Base-by-base conservation (phyloP, 2,888 invertebrate species). In the Apodemia mormo region DNA sequence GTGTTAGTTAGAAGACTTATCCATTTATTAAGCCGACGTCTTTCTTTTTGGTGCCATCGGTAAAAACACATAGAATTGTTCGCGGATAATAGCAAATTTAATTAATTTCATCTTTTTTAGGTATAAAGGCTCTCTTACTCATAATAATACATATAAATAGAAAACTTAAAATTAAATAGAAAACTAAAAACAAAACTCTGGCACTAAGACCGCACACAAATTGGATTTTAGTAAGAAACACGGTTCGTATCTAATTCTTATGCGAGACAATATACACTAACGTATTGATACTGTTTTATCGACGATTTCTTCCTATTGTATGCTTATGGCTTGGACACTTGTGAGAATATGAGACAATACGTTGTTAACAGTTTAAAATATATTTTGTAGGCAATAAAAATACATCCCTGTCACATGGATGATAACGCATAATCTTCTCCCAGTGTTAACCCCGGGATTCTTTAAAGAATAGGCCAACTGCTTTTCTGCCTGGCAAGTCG, bases 221-320 rank as follows among this genome's bases (percentile, higher is more conserved):
- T 58, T 66, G 76, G 74, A 66, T 71, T 74, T 73, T 74, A 76
- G 75, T 81, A 79, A 80, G 80, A 82, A 81, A 78, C 80, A 78
- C 75, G 78, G 77, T 76, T 76, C 76, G 77, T 77, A 76, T 80
- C 81, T 80, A 80, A 84, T 85, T 83, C 79, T 78, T 76, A 85
- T 85, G 81, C 82, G 76, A 74, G 78, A 73, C 78, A 73, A 68
- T 73, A 74, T 71, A 69, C 74, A 40, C 71, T 72, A 74, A 72
- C 72, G 75, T 74, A 71, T 75, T 69, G 75, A 75, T 77, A 74
- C 75, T 74, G 69, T 76, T 75, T 76, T 78, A 78, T 79, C 77
- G 76, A 71, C 73, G 74, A 75, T 75, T 77, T 77, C 76, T 76
- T 76, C 64, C 78, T 75, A 78, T 78, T 80, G 78, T 78, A 79